A percentile compares a stretch with the other conserved stretches of the same genome.
Evolutionary conservation across 1,140 invertebrate species (phyloP).

Genomic region (Drosophila prosaltans): DNA sequence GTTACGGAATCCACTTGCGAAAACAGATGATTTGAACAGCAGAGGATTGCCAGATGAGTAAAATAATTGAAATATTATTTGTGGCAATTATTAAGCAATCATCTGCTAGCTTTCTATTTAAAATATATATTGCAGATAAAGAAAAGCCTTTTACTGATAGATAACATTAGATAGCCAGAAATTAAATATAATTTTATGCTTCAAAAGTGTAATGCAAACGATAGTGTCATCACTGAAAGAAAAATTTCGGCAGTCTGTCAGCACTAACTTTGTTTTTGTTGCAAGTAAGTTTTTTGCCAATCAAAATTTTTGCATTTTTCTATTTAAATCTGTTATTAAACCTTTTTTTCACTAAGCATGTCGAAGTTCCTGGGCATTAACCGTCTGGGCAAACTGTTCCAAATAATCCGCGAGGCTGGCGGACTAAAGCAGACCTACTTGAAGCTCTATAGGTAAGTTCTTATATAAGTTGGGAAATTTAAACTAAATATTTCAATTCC

Average conservation of each 20-base stretch:
- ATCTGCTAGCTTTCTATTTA: no score
- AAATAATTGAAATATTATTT: no score
- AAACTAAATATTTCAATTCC: constrained; percentile 32
- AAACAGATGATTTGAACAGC: no score
- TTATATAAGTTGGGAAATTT: constrained; percentile 74
- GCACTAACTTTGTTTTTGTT: constrained; percentile 58
- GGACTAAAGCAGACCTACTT: constrained; percentile 88
- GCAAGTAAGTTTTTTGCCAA: constrained; percentile 49
- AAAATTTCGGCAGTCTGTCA: constrained; percentile 3
- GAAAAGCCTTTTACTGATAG: no score
- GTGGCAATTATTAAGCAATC: no score
- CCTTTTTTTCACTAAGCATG: constrained; percentile 80
- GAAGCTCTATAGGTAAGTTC: constrained; percentile 90
- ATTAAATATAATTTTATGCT: not conserved
- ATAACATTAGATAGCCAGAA: no score
- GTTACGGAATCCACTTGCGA: no score
- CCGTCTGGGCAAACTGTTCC: constrained; percentile 87
- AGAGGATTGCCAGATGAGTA: no score
- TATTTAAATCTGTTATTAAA: not conserved
- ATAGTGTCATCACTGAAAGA: not conserved
- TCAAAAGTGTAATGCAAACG: not conserved
- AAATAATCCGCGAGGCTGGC: constrained; percentile 90
- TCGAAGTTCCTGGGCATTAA: constrained; percentile 88
- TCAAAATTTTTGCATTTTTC: not conserved
- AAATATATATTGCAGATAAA: no score